These are phyloP conservation scores for Hypsibius dujardini DNA, from an alignment of 1,140 invertebrate species.

Conservation along the genomic window DNA sequence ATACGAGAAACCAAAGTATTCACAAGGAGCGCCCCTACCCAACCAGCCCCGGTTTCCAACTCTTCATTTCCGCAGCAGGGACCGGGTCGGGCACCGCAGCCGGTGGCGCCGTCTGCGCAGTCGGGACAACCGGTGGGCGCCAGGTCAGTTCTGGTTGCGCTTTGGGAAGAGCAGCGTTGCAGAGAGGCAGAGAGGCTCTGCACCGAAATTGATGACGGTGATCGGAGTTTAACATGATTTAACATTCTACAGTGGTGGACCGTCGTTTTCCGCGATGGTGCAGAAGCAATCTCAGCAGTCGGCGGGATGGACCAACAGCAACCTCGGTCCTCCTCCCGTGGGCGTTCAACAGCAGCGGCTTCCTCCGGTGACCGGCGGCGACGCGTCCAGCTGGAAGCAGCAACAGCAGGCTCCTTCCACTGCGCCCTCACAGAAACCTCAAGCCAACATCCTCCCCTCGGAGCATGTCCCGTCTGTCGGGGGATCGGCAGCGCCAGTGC, in stretches of 20 bases:
- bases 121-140: neutral
- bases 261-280: neutral
- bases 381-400: neutral
- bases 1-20: slow-evolving; percentile 2
- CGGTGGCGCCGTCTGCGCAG: neutral
- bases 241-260: neutral
- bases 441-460: neutral
- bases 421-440: too few species aligned
- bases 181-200: neutral
- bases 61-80: neutral
- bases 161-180: neutral
- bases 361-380: neutral
- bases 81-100: neutral
- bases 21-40: neutral
- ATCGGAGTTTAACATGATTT: neutral
- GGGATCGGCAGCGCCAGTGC: neutral
- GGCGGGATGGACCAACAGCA: neutral
- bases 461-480: neutral
- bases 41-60: too few species aligned
- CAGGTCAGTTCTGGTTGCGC: neutral
- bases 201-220: neutral
- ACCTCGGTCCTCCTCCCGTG: neutral
- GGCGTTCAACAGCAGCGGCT: neutral
- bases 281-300: neutral
- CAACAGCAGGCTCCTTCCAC: too few species aligned